Conservation (phyloP, 1,140 invertebrate genomes). For the Marisa cornuarietis region DNA sequence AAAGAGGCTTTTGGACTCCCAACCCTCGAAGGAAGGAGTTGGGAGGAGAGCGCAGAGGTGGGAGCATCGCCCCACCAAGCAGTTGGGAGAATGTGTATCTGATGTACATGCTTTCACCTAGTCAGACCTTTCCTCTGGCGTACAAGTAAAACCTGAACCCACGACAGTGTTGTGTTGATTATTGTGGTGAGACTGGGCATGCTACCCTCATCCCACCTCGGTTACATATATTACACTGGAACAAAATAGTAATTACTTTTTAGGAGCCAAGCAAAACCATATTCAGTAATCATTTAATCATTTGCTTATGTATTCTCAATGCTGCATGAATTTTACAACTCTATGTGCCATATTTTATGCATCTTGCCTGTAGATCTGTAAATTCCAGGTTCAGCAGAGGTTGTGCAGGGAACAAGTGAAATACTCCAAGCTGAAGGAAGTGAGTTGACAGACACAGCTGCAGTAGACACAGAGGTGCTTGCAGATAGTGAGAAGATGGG, state of each 20-base stretch:
- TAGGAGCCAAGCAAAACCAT: neutral
- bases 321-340: neutral
- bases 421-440: constrained; percentile 11
- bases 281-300: neutral
- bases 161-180: too few relatives aligned
- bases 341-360: neutral
- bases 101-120: too few relatives aligned
- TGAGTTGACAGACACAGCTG: constrained; percentile 22
- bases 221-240: too few relatives aligned
- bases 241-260: neutral
- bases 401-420: neutral
- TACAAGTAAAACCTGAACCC: too few relatives aligned
- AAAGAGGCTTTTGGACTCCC: too few relatives aligned
- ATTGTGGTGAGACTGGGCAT: too few relatives aligned
- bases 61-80: too few relatives aligned
- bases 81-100: too few relatives aligned
- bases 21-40: too few relatives aligned
- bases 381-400: constrained; percentile 24
- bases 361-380: constrained; percentile 25
- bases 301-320: neutral
- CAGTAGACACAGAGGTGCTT: constrained; percentile 14
- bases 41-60: too few relatives aligned
- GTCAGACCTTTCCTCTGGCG: too few relatives aligned
- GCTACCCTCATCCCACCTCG: too few relatives aligned
- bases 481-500: constrained; percentile 26